Evolutionary conservation across 53 echinoderm and acorn worm genomes (phyloP), one percentile per base, ranked within the genome.

Genomic region (Temnopleurus reevesii): DNA sequence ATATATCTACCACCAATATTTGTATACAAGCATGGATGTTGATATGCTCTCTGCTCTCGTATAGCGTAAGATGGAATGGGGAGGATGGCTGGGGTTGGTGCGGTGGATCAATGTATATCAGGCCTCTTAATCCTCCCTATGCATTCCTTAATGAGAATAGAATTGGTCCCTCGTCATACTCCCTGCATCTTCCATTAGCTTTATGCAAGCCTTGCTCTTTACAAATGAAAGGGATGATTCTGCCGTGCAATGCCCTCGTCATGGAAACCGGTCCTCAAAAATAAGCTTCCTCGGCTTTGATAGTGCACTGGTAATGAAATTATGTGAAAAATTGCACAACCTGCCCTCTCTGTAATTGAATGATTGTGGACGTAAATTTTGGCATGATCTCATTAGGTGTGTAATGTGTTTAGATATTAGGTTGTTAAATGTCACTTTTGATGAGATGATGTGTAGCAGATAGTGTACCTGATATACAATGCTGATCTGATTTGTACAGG

Each of bases 241-340:
- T 13, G 4, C 12, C 18, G 34, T 33, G 3, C 63, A 13, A 27
- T 58, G 25, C 58, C 24, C 58, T 58, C 12, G 63, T 63, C 63
- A 63, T 63, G 63, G 63, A 31, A 63, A 63, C 63, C 33, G 4
- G 5, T 21, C 0, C 79, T 26, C 15, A 1, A 47, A 79, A 79
- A 29, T 79, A 17, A 27, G 79, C 76, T 28, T 21, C 21, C 19
- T 5, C 30, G 46, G 45, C 19, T 5, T 8, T 8, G 71, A n/a
- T n/a, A 71, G 43, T 71, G n/a, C n/a, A 8, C 38, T n/a, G 71
- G 71, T 71, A 79, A 79, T 79, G 79, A 79, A 46, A 79, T 79
- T 79, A 79, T 29, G 79, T 49, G 79, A 46, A 79, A 49, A 28
- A 46, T 79, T 46, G 79, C 27, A 49, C 49, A 29, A 79, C 79